Evolutionary conservation across 2,888 invertebrate species (phyloP), one percentile per base, ranked within the genome.

Genomic region (Willowsia nigromaculata): DNA sequence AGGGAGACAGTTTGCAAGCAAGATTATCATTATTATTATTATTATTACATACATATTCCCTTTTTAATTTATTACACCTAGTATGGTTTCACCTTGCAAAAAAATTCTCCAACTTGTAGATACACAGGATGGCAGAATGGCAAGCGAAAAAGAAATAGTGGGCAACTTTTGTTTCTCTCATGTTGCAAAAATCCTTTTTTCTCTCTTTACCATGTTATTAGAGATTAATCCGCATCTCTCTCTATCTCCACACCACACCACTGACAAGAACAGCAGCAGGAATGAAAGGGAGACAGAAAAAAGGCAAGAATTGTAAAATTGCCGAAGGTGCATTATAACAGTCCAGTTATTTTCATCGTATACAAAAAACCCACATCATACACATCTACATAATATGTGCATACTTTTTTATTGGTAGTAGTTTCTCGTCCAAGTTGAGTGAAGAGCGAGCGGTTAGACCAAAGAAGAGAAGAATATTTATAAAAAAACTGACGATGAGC

Each of bases 301-400:
- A 74, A 85, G 85, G 59, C 33, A 84, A 68, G 47, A 74, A 76
- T 62, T 85, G 76, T 47, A 76, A 88, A 81, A 88, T 88, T 47
- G 88, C 88, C 88, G 76, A 88, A 88, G 83, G 88, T 83, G 83
- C 59, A 76, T 83, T 71, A 82, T 83, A 88, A 88, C 88, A 83
- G 83, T 50, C 87, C 71, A 71, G 80, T 76, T 85, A 82, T 65
- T 43, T n/a, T 43, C 43, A 74, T 43, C 76, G 37, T 22, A 25
- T 30, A 68, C 27, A 7, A 71, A 43, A 43, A 13, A 43, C 43
- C 3, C 33, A 22, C 25, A 22, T 22, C 27, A 27, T 59, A 27
- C 7, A 27, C 27, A 18, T 18, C 27, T 59, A 27, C 9, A 13
- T 7, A 5, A 27, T 1, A 27, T 11, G 9, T 59, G 27, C 59